phyloP scores from a whole-genome alignment of 2,888 invertebrate species.

The Mythimna albipuncta region DNA sequence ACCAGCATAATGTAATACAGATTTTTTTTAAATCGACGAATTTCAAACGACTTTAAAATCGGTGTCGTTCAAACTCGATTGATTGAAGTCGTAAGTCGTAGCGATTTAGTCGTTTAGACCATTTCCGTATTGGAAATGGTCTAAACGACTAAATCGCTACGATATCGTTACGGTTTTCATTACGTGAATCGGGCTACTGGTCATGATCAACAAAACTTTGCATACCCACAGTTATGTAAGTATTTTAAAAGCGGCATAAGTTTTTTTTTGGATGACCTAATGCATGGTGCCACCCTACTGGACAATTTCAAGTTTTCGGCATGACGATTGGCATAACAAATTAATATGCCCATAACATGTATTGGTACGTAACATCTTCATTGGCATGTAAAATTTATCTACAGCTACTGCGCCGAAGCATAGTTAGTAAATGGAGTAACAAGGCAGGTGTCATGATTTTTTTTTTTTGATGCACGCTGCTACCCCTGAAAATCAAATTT shows the following conservation, averaged over 20 bases:
- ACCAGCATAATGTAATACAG: too few relatives aligned
- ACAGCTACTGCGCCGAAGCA: constrained; percentile 3
- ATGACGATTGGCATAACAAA: constrained; percentile 28
- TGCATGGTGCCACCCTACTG: constrained; percentile 8
- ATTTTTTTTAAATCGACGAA: too few relatives aligned
- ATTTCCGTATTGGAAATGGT: too few relatives aligned
- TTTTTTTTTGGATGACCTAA: neutral
- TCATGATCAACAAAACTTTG: too few relatives aligned
- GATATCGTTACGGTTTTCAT: too few relatives aligned
- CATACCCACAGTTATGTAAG: constrained; percentile 4
- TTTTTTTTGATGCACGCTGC: neutral
- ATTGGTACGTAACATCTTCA: constrained; percentile 35
- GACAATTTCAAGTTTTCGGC: constrained; percentile 35
- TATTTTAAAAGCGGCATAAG: neutral
- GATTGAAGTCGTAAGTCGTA: too few relatives aligned
- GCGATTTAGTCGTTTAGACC: too few relatives aligned
- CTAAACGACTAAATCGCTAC: too few relatives aligned
- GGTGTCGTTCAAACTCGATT: too few relatives aligned
- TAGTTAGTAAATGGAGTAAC: constrained; percentile 15
- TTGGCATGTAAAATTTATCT: constrained; percentile 23
- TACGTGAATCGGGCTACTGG: too few relatives aligned
- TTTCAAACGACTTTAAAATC: too few relatives aligned
- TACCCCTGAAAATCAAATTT: too few relatives aligned
- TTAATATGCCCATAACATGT: constrained; percentile 38
- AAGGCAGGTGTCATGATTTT: neutral